A percentile compares a stretch with the other conserved stretches of the same genome.
Conservation (phyloP, 2,113 vertebrate genomes). For the Pterophyllum scalare region DNA sequence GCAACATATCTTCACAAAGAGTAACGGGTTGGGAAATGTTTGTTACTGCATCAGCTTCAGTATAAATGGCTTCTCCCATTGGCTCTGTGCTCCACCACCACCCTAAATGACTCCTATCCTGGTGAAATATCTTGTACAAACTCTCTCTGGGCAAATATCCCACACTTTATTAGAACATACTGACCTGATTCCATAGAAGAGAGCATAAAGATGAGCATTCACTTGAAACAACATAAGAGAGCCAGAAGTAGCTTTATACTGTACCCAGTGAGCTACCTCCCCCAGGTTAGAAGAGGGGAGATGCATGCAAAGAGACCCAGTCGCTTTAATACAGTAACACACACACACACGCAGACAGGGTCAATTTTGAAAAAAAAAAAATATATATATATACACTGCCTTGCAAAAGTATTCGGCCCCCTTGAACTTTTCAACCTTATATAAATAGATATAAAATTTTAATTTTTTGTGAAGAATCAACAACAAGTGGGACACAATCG, state of each 20-base stretch:
- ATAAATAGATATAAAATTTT: too few relatives aligned
- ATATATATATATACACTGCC: too few relatives aligned
- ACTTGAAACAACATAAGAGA: slow-evolving; percentile 53
- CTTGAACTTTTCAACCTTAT: too few relatives aligned
- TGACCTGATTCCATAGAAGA: slow-evolving; percentile 57
- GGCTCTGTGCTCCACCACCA: slow-evolving; percentile 41
- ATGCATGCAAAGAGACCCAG: not conserved
- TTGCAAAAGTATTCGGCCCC: too few relatives aligned
- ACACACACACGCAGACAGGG: too few relatives aligned
- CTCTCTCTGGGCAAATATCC: slow-evolving; percentile 58
- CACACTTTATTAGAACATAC: slow-evolving; percentile 32
- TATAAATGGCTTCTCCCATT: slow-evolving; percentile 41
- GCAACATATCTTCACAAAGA: slow-evolving; percentile 22
- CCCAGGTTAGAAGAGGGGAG: slow-evolving; percentile 9
- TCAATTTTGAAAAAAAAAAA: too few relatives aligned
- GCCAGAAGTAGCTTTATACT: slow-evolving; percentile 7
- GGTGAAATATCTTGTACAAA: slow-evolving; percentile 40
- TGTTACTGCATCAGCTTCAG: slow-evolving; percentile 19
- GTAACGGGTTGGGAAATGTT: slow-evolving; percentile 39
- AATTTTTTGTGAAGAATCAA: too few relatives aligned
- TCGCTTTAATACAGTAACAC: not conserved
- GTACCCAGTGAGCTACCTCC: not conserved
- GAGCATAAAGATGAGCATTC: slow-evolving; percentile 45
- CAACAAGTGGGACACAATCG: too few relatives aligned
- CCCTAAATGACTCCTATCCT: slow-evolving; percentile 12